These are phyloP conservation scores for Hypselothyrea guttata DNA, from an alignment of 2,888 invertebrate species.

Conservation along the genomic window DNA sequence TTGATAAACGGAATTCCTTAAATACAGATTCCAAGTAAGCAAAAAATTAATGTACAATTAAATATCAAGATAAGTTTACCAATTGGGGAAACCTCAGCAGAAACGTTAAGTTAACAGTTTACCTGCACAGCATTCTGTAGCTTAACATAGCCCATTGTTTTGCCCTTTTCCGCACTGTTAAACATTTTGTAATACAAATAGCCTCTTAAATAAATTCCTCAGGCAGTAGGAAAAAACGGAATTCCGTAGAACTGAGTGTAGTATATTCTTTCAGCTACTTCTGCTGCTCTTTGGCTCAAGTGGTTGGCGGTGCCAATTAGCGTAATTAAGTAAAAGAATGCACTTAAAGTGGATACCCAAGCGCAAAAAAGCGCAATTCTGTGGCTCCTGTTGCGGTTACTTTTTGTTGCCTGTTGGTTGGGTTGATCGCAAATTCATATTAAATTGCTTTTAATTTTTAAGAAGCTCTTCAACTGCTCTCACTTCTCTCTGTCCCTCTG, in stretches of 20 bases:
- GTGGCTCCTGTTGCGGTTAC: conserved; percentile 1
- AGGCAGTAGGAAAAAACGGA: too few relatives aligned
- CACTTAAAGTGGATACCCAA: conserved; percentile 16
- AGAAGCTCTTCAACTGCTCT: conserved; percentile 50
- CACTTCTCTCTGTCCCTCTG: conserved; percentile 6
- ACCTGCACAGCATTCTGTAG: too few relatives aligned
- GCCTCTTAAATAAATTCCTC: too few relatives aligned
- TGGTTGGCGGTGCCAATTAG: conserved; percentile 48
- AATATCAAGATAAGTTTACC: too few relatives aligned
- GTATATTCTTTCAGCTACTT: conserved; percentile 56
- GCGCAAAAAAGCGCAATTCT: conserved; percentile 9
- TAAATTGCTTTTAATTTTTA: conserved; percentile 62
- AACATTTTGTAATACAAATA: too few relatives aligned
- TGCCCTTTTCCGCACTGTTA: too few relatives aligned
- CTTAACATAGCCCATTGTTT: too few relatives aligned
- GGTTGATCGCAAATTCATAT: conserved; percentile 37
- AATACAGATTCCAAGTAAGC: too few relatives aligned
- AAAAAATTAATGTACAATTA: too few relatives aligned
- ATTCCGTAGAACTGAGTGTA: conserved; percentile 29
- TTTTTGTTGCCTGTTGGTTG: neutral
- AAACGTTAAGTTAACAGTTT: too few relatives aligned
- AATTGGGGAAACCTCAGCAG: too few relatives aligned
- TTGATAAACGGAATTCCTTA: too few relatives aligned
- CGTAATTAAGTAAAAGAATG: conserved; percentile 57
- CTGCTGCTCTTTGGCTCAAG: conserved; percentile 22